Conservation (phyloP, 2,113 vertebrate genomes). For the Bagarius yarrelli region DNA sequence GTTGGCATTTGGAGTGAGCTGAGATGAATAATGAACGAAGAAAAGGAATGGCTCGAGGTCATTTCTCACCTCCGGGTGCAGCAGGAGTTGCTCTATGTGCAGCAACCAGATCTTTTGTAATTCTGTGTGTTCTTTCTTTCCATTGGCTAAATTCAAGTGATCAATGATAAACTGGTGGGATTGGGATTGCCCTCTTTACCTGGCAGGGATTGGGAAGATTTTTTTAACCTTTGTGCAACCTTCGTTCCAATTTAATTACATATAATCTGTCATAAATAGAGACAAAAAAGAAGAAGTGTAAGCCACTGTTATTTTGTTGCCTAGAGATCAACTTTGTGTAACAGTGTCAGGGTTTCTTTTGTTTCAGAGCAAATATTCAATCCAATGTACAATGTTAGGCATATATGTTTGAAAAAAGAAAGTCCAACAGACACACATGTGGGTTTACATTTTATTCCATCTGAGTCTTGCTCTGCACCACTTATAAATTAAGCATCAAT, state of each 20-base stretch:
- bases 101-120: constrained; percentile 16
- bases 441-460: constrained; percentile 50
- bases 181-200: constrained; percentile 15
- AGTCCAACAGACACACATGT: constrained; percentile 1
- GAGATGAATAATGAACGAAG: constrained; percentile 52
- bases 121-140: constrained; percentile 5
- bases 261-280: constrained; percentile 13
- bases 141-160: constrained; percentile 23
- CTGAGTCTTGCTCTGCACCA: constrained; percentile 50
- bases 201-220: constrained; percentile 11
- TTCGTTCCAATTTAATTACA: constrained; percentile 12
- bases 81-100: constrained; percentile 26
- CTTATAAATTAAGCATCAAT: constrained; percentile 72
- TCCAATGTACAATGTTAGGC: not conserved
- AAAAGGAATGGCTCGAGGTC: constrained; percentile 37
- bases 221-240: constrained; percentile 13
- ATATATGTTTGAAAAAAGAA: constrained; percentile 35
- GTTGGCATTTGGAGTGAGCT: constrained; percentile 26
- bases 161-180: constrained; percentile 27
- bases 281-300: not conserved
- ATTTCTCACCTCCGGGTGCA: constrained; percentile 31
- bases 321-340: constrained; percentile 15
- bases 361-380: not conserved
- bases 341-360: not conserved
- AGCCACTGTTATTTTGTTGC: not conserved